A percentile compares a stretch with the other conserved stretches of the same genome.
phyloP scores from a whole-genome alignment of 2,797 vertebrate species.

The Nannoperca obscura region DNA sequence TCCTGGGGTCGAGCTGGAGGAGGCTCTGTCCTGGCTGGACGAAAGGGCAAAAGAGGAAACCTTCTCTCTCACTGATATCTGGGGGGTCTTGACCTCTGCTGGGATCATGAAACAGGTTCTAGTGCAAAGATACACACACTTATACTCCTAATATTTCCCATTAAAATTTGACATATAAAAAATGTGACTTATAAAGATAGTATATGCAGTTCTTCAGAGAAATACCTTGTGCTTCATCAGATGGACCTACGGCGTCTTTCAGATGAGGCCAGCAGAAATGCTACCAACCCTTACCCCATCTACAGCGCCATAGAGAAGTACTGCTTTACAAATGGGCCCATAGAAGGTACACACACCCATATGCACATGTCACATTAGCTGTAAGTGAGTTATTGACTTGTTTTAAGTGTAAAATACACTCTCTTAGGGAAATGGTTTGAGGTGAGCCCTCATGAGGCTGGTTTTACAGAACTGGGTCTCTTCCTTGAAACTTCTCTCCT shows the following conservation, averaged over 20 bases:
- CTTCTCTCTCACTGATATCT: slow-evolving; percentile 62
- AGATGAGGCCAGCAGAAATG: slow-evolving; percentile 63
- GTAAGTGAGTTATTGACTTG: not conserved
- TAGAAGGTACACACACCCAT: slow-evolving; percentile 50
- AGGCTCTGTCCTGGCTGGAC: slow-evolving; percentile 41
- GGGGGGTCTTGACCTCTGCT: slow-evolving; percentile 58
- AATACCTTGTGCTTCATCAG: slow-evolving; percentile 38
- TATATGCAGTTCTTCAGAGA: not conserved
- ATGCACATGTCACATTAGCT: not conserved
- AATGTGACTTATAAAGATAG: not conserved
- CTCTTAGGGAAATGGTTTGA: slow-evolving; percentile 81
- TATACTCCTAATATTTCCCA: not conserved
- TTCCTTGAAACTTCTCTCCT: slow-evolving; percentile 72
- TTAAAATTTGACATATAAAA: not conserved
- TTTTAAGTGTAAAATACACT: not conserved
- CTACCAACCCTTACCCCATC: slow-evolving; percentile 76
- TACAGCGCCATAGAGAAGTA: slow-evolving; percentile 67
- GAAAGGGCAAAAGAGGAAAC: slow-evolving; percentile 29
- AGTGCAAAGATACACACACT: not conserved
- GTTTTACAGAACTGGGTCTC: slow-evolving; percentile 78
- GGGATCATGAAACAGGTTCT: slow-evolving; percentile 65
- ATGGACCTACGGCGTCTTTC: slow-evolving; percentile 63
- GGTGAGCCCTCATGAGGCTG: slow-evolving; percentile 79
- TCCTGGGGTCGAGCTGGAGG: slow-evolving; percentile 1
- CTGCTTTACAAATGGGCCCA: slow-evolving; percentile 36